These are phyloP conservation scores for Penaeus indicus DNA, from an alignment of 1,140 invertebrate genomes.

Conservation along the genomic window DNA sequence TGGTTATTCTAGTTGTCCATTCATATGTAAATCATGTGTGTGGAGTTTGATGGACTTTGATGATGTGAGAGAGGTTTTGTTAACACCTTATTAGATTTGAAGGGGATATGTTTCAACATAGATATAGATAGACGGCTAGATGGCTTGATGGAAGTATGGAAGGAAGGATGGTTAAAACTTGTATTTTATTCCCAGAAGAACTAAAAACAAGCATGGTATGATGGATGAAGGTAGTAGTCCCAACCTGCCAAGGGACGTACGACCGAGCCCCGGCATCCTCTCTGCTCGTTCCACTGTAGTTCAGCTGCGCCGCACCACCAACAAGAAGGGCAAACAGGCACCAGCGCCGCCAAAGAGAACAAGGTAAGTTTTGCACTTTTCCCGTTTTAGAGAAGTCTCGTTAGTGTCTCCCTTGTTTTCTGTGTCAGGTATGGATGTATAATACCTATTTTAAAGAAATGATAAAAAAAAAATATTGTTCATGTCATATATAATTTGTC, in stretches of 20 bases:
- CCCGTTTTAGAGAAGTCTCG: no score
- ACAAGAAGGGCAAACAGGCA: constrained; percentile 92
- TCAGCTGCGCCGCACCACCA: constrained; percentile 84
- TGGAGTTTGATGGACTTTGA: no score
- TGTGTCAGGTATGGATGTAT: neutral
- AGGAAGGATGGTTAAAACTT: neutral
- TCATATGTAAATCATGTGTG: no score
- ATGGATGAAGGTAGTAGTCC: constrained; percentile 53
- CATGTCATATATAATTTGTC: no score
- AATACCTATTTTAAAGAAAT: no score
- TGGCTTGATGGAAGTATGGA: neutral
- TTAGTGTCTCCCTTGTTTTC: no score
- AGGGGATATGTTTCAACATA: neutral
- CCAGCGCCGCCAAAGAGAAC: constrained; percentile 94
- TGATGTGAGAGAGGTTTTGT: no score
- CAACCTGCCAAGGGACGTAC: constrained; percentile 56
- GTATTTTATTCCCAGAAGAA: constrained; percentile 17
- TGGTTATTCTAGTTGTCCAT: no score
- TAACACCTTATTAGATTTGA: no score
- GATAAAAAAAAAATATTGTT: no score
- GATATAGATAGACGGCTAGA: neutral
- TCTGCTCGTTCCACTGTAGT: constrained; percentile 77
- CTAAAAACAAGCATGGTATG: constrained; percentile 39
- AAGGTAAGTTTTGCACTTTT: constrained; percentile 75
- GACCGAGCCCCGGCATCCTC: constrained; percentile 61